Evolutionary conservation across 92 coral and sea anemone species (phyloP).

Genomic region (Siderastrea radians): DNA sequence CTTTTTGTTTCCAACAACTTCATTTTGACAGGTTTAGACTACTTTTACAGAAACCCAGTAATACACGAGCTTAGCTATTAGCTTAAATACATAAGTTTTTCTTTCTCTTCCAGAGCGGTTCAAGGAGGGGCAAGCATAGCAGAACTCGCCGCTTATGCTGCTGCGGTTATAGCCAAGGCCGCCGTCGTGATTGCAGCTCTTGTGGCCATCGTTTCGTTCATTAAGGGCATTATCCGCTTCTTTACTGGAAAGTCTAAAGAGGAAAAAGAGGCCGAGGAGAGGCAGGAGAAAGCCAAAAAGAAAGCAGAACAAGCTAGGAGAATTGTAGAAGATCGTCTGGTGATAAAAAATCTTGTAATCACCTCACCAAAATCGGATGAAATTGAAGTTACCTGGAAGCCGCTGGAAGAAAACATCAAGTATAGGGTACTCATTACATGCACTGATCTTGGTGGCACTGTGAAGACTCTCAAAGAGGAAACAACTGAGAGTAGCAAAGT

Average conservation of each 20-base stretch:
- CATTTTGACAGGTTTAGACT: too few relatives aligned
- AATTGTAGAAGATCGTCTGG: conserved; percentile 19
- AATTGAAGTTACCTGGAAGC: conserved; percentile 19
- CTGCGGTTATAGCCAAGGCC: not conserved
- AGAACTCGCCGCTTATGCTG: not conserved
- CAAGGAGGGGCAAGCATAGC: not conserved
- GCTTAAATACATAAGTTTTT: too few relatives aligned
- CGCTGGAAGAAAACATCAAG: conserved; percentile 12
- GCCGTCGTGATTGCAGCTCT: not conserved
- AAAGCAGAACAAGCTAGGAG: not conserved
- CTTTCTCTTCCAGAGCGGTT: not conserved
- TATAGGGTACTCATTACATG: conserved; percentile 9
- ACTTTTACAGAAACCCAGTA: too few relatives aligned
- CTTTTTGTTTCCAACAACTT: too few relatives aligned
- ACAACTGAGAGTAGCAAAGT: conserved; percentile 7
- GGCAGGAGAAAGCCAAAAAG: not conserved
- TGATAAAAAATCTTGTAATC: not conserved
- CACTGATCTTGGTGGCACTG: not conserved
- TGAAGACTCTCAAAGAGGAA: not conserved
- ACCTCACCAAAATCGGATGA: not conserved
- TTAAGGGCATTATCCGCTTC: not conserved
- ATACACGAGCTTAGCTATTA: too few relatives aligned
- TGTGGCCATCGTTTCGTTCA: not conserved
- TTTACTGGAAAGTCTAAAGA: conserved; percentile 30
- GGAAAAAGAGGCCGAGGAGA: conserved; percentile 3